phyloP scores from a whole-genome alignment of 2,888 invertebrate genomes.

The Eurytoma adleriae region DNA sequence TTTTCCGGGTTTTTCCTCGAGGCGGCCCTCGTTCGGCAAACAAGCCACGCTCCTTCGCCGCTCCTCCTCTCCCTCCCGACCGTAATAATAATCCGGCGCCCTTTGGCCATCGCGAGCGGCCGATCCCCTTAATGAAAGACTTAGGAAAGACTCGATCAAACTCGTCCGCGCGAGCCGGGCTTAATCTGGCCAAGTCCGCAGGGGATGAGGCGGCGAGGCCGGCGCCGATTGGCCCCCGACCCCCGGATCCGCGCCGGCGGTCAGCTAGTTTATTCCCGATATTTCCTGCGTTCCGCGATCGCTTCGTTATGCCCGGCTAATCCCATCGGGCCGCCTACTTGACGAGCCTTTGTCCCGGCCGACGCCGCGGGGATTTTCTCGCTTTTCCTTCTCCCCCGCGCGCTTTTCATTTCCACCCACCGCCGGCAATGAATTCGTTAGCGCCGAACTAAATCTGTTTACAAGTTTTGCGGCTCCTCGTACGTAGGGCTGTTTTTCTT shows the following conservation, averaged over 20 bases:
- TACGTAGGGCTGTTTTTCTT: no score
- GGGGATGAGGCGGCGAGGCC: constrained; percentile 33
- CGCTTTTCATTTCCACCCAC: no score
- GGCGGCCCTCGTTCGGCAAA: constrained; percentile 71
- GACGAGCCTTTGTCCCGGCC: constrained; percentile 64
- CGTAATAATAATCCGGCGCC: constrained; percentile 74
- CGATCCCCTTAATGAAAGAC: constrained; percentile 74
- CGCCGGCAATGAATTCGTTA: no score
- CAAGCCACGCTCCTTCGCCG: constrained; percentile 65
- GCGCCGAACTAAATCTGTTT: no score
- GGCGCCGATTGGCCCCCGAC: background rate
- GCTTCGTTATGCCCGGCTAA: constrained; percentile 61
- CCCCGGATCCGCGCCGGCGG: background rate
- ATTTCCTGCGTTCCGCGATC: constrained; percentile 47
- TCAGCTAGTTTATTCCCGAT: constrained; percentile 61
- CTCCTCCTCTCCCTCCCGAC: constrained; percentile 64
- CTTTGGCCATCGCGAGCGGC: constrained; percentile 48
- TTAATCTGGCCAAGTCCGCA: constrained; percentile 48
- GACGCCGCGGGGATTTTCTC: constrained; percentile 20
- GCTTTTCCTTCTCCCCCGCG: constrained; percentile 17
- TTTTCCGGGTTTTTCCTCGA: constrained; percentile 64
- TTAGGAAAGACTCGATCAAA: constrained; percentile 74
- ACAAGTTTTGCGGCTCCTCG: no score
- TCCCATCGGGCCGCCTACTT: constrained; percentile 68
- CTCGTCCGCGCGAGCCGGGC: constrained; percentile 65